Base-by-base conservation (phyloP, 2,797 vertebrate genomes). In the Hephaestus fuliginosus region DNA sequence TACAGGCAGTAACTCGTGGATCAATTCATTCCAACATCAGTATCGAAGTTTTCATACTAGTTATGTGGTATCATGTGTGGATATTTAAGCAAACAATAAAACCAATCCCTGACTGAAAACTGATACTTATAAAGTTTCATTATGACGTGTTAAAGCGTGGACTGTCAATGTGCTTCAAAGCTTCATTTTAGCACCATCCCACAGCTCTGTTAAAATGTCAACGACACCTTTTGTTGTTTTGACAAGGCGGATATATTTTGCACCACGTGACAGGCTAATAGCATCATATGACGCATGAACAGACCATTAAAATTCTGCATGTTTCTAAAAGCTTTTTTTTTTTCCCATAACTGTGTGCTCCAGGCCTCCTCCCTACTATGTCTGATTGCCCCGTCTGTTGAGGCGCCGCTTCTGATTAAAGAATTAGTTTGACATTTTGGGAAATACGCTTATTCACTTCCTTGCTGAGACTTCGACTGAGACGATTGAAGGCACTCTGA, bases 1-100 rank as follows among this genome's bases (percentile, higher is more conserved):
- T 85, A 90, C 82, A 86, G 65, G 83, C 84, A 90, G 85, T 86
- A 83, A 84, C 73, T 76, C 65, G 83, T 80, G 81, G 72, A 75
- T 77, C 69, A 78, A 25, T 80, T 88, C 70, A 72, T 64, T 84
- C 58, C 64, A 80, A 65, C 62, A 79, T 76, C 68, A 65, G 62
- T 51, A 18, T 71, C 46, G 7, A 5, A 1, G 33, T 60, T 72
- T 74, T 85, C 18, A 39, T 33, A 49, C 56, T 43, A 57, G n/a
- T 58, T 61, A 4, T 14, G 28, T 41, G 15, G 60, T 20, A 55
- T 58, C 14, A 48, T 60, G 41, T 68, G 53, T 67, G 44, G 39
- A 8, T 44, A 57, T 58, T 72, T 52, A 51, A 63, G 77, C 36
- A 78, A 74, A 71, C n/a, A 73, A 25, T 56, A 28, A 66, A 11